Percentiles rank a stretch among this genome's conserved stretches.
These are phyloP conservation scores for Geotrupes spiniger DNA, from an alignment of 2,888 invertebrate genomes.

Conservation along the genomic window DNA sequence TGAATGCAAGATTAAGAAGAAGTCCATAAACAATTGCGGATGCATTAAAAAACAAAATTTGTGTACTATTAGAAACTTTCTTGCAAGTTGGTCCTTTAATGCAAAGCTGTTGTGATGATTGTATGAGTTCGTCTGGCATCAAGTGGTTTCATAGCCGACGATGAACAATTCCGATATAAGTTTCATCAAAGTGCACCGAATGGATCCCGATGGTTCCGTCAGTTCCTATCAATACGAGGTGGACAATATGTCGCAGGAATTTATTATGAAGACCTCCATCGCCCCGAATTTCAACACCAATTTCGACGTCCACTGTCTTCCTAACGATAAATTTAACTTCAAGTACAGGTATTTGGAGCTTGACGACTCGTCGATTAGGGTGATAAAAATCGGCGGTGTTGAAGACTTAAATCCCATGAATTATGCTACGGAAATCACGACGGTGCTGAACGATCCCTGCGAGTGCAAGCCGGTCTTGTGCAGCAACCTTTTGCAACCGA, in stretches of 20 bases:
- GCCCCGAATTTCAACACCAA: slow-evolving; percentile 17
- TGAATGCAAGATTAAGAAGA: too few species aligned
- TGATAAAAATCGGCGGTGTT: slow-evolving; percentile 36
- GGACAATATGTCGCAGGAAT: slow-evolving; percentile 37
- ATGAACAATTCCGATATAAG: slow-evolving; percentile 40
- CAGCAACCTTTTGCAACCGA: slow-evolving; percentile 14
- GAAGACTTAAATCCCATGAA: slow-evolving; percentile 35
- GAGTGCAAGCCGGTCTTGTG: slow-evolving; percentile 23
- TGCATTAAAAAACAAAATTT: slow-evolving; percentile 17
- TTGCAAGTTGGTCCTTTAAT: slow-evolving; percentile 1
- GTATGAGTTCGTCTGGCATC: slow-evolving; percentile 30
- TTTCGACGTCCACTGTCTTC: slow-evolving; percentile 11
- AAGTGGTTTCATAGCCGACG: slow-evolving; percentile 37
- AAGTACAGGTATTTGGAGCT: slow-evolving; percentile 32
- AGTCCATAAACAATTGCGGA: neutral
- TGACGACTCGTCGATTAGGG: slow-evolving; percentile 34
- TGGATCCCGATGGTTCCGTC: slow-evolving; percentile 34
- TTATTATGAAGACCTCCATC: slow-evolving; percentile 36
- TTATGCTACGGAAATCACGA: slow-evolving; percentile 31
- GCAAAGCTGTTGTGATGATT: slow-evolving; percentile 43
- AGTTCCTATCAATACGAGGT: slow-evolving; percentile 38
- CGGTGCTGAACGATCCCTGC: slow-evolving; percentile 24
- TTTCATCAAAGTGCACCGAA: slow-evolving; percentile 39
- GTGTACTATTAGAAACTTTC: slow-evolving; percentile 12
- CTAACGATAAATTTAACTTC: slow-evolving; percentile 31